Evolutionary conservation across 2,888 invertebrate species (phyloP).

Genomic region (Drosophila pegasa): DNA sequence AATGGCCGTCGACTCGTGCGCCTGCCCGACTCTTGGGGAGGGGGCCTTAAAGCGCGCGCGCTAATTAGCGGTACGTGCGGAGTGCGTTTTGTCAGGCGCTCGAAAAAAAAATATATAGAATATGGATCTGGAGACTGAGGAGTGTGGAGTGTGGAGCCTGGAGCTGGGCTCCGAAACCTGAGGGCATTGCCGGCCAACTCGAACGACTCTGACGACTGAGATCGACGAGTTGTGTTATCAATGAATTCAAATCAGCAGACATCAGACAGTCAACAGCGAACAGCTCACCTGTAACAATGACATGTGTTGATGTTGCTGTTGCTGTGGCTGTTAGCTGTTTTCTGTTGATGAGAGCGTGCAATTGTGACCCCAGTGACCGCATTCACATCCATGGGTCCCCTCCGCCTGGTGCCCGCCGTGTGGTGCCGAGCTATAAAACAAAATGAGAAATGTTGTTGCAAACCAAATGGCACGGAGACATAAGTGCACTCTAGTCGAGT

Average conservation of each 20-base stretch:
- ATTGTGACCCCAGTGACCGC: slow-evolving; percentile 57
- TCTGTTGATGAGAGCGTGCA: slow-evolving; percentile 39
- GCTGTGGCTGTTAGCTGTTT: slow-evolving; percentile 14
- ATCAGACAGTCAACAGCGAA: slow-evolving; percentile 16
- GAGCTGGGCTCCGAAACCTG: slow-evolving; percentile 8
- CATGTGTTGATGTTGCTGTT: slow-evolving; percentile 67
- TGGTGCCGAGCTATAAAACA: slow-evolving; percentile 68
- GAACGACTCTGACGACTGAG: slow-evolving; percentile 47
- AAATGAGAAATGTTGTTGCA: slow-evolving; percentile 79
- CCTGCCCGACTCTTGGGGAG: slow-evolving; percentile 17
- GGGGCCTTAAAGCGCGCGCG: slow-evolving; percentile 62
- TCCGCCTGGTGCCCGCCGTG: not conserved
- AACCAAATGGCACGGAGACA: slow-evolving; percentile 2
- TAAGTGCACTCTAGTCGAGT: slow-evolving; percentile 5
- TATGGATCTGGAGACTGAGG: not conserved
- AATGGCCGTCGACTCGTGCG: slow-evolving; percentile 40
- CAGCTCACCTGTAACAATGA: slow-evolving; percentile 75
- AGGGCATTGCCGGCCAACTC: slow-evolving; percentile 49
- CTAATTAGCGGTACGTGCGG: slow-evolving; percentile 78
- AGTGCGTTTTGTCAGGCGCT: slow-evolving; percentile 72
- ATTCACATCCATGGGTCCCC: not conserved
- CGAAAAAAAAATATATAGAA: slow-evolving; percentile 23
- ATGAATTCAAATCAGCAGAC: slow-evolving; percentile 67
- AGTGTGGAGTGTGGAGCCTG: not conserved
- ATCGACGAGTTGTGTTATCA: slow-evolving; percentile 68